Conservation (phyloP, 2,113 vertebrate species). For the Sander vitreus region DNA sequence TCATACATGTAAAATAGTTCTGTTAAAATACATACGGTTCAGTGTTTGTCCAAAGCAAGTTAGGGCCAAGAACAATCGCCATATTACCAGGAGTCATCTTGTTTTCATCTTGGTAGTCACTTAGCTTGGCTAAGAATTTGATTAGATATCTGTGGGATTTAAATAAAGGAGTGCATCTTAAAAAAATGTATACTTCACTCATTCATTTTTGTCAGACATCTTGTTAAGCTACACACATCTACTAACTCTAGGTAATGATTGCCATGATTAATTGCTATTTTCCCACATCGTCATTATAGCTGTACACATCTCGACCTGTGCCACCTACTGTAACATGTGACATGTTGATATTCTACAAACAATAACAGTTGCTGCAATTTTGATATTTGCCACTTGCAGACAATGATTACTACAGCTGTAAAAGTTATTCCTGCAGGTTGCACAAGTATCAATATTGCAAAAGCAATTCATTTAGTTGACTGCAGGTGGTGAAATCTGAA, state of each 20-base stretch:
- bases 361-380: background rate
- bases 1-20: background rate
- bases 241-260: background rate
- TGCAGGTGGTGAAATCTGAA: background rate
- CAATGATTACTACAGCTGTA: background rate
- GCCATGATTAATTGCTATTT: background rate
- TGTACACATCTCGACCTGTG: background rate
- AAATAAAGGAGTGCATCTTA: slow-evolving; percentile 6
- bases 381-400: background rate
- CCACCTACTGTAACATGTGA: background rate
- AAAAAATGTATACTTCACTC: background rate
- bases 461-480: background rate
- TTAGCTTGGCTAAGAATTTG: slow-evolving; percentile 96
- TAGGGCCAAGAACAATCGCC: slow-evolving; percentile 97
- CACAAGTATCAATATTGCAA: background rate
- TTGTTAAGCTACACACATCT: background rate
- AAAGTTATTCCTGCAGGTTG: background rate
- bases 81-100: slow-evolving; percentile 99
- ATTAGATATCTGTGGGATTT: slow-evolving; percentile 90
- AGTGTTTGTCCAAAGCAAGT: slow-evolving; percentile 94
- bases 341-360: background rate
- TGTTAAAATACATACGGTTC: slow-evolving; percentile 87
- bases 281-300: background rate
- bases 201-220: background rate
- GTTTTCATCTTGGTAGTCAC: slow-evolving; percentile 94